Evolutionary conservation across 2,113 vertebrate genomes (phyloP).

Genomic region (Thinocorus orbignyianus): DNA sequence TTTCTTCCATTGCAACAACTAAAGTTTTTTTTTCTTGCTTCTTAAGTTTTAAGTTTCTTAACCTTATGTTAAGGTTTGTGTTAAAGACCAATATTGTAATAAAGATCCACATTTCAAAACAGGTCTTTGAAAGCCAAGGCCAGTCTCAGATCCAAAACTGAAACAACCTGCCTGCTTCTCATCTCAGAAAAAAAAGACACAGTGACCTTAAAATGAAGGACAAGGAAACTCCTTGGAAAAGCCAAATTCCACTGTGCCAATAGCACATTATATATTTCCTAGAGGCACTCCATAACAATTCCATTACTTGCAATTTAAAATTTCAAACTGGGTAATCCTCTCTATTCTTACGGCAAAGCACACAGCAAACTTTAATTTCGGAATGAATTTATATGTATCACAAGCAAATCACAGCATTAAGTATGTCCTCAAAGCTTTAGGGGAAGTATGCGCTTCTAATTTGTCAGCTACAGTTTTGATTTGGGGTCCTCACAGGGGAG

Average conservation of each 20-base stretch:
- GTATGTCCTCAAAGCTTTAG: neutral
- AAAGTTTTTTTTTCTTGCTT: neutral
- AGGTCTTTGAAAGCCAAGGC: neutral
- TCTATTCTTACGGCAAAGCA: neutral
- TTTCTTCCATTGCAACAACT: neutral
- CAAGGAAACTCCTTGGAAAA: neutral
- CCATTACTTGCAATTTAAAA: neutral
- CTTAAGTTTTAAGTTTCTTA: neutral
- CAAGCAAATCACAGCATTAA: neutral
- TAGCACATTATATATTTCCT: neutral
- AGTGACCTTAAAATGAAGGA: neutral
- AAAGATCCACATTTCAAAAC: neutral
- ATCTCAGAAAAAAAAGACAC: neutral
- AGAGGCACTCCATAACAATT: neutral
- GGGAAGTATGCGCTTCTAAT: neutral
- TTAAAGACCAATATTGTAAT: neutral
- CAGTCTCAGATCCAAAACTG: neutral
- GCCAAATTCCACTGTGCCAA: neutral
- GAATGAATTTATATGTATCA: neutral
- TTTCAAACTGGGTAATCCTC: neutral
- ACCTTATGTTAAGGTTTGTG: neutral
- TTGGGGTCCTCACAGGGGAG: neutral
- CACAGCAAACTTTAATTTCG: neutral
- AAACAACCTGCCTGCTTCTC: neutral
- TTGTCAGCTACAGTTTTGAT: neutral